These are phyloP conservation scores for Acestrorhynchus altus DNA, from an alignment of 2,797 vertebrate genomes.

Conservation along the genomic window DNA sequence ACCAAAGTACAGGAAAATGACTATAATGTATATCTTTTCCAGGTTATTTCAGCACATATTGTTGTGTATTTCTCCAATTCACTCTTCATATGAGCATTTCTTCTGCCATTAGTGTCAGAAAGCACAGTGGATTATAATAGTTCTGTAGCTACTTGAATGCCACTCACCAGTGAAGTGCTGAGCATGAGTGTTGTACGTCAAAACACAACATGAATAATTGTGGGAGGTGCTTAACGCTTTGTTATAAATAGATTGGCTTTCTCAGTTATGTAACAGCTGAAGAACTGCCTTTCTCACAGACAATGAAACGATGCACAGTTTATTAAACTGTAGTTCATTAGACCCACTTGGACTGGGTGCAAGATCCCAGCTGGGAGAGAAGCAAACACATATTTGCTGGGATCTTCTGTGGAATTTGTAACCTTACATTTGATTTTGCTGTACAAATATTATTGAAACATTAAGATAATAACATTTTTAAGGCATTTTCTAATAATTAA, in stretches of 20 bases:
- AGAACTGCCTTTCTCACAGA: background rate
- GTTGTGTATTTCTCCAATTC: no score
- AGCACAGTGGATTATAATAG: background rate
- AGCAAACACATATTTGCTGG: background rate
- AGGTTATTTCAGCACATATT: no score
- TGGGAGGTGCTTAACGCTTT: background rate
- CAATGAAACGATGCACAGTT: slow-evolving; percentile 3
- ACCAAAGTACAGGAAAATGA: no score
- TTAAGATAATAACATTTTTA: no score
- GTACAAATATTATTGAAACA: no score
- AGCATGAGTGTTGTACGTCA: background rate
- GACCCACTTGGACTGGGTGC: background rate
- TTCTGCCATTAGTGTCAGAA: background rate
- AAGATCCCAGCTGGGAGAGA: background rate
- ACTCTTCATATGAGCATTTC: no score
- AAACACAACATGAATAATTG: background rate
- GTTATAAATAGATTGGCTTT: background rate
- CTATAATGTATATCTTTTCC: no score
- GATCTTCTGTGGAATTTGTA: no score
- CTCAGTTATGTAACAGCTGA: background rate
- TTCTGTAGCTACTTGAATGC: background rate
- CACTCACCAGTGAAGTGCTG: slow-evolving; percentile 8
- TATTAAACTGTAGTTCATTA: background rate
- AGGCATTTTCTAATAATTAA: no score
- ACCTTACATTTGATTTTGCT: no score